These are phyloP conservation scores for Gymnoscopelus microlampas DNA, from an alignment of 2,797 vertebrate species.

Conservation along the genomic window DNA sequence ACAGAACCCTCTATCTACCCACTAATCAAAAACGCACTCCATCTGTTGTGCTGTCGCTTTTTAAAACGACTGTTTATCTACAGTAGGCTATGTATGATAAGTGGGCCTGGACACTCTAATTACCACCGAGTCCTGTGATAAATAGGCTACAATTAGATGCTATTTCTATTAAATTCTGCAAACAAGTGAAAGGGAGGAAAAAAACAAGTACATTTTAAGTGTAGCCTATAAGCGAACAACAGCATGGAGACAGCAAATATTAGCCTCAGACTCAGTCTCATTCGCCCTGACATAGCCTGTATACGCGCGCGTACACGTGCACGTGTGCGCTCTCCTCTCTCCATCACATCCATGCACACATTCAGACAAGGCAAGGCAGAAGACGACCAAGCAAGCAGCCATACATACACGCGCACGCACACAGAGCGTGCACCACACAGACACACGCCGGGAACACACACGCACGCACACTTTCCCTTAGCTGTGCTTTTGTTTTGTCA, in stretches of 20 bases:
- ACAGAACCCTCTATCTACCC: constrained; percentile 81
- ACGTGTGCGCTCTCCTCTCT: constrained; percentile 52
- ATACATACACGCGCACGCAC: constrained; percentile 14
- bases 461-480: constrained; percentile 88
- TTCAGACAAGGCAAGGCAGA: constrained; percentile 48
- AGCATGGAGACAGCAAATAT: constrained; percentile 47
- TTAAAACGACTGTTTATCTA: constrained; percentile 82
- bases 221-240: constrained; percentile 61
- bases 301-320: constrained; percentile 52
- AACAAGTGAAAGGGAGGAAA: constrained; percentile 43
- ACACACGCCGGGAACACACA: constrained; percentile 64
- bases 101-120: constrained; percentile 77
- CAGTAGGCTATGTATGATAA: constrained; percentile 76
- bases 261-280: constrained; percentile 52
- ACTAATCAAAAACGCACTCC: constrained; percentile 85
- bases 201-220: constrained; percentile 61
- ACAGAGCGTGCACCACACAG: constrained; percentile 39
- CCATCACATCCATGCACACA: constrained; percentile 3
- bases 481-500: constrained; percentile 99
- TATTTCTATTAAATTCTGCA: constrained; percentile 70
- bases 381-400: constrained; percentile 16
- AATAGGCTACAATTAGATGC: constrained; percentile 74
- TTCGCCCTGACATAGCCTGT: constrained; percentile 42
- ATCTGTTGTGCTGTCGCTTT: constrained; percentile 82
- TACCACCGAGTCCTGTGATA: constrained; percentile 68